Conservation (phyloP, 2,888 invertebrate species). For the Poecilobothrus nobilitatus region DNA sequence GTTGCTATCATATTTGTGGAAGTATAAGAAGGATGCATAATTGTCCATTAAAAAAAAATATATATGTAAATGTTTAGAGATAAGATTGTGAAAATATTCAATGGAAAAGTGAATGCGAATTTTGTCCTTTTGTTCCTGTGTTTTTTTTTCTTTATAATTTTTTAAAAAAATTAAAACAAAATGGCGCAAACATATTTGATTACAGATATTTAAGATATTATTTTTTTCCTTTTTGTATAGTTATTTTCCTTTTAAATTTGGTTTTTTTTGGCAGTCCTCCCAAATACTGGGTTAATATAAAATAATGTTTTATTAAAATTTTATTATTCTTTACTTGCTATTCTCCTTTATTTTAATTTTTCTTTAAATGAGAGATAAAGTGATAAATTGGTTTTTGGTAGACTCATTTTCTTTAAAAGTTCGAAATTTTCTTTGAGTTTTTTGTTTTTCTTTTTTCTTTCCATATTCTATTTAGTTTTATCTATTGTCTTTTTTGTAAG, state of each 20-base stretch:
- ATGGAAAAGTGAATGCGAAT: no score
- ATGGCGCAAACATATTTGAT: no score
- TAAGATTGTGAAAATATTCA: no score
- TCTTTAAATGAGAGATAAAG: no score
- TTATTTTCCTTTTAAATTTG: no score
- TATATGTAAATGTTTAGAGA: no score
- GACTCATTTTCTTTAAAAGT: background rate
- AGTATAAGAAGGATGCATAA: background rate
- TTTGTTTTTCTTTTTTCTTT: background rate
- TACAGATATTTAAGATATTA: no score
- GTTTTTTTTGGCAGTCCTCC: background rate
- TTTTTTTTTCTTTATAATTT: no score
- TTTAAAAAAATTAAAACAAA: no score
- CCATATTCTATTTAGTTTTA: background rate
- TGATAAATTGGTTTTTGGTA: background rate
- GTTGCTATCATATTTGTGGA: background rate
- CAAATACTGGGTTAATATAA: background rate
- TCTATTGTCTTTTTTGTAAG: background rate
- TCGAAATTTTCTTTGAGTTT: background rate
- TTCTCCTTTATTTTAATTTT: background rate
- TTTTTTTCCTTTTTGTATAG: no score
- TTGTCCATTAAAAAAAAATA: background rate
- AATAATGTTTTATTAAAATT: background rate
- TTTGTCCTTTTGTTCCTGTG: no score
- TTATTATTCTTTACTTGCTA: background rate